Evolutionary conservation across 2,113 vertebrate genomes (phyloP), one percentile per base, ranked within the genome.

Genomic region (Fulica atra): DNA sequence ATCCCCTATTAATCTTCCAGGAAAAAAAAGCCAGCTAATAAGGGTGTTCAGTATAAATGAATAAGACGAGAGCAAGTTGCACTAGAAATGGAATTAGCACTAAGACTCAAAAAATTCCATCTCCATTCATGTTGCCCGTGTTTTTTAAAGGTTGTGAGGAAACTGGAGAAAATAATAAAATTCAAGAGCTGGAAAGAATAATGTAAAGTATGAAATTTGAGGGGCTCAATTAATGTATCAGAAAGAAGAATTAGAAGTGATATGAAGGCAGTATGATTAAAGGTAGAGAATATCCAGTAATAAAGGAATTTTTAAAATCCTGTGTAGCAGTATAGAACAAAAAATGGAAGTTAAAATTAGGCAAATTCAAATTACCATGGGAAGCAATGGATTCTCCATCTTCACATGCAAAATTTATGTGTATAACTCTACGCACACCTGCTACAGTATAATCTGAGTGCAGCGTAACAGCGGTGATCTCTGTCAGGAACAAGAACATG

Each of bases 41-140:
- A 94, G 13, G 5, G 11, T 50, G 10, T n/a, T 69, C 16, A 25
- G 24, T 31, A 54, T 19, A 63, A 85, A 87, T 17, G 7, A 72
- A 50, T 16, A 40, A 6, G 6, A 61, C 44, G 77, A 83, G 12
- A 84, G 4, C 10, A 51, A 69, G 18, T 40, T 61, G 50, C 29
- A 53, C 24, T 57, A 70, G 64, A 77, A 88, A 85, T 31, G 10
- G 70, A 88, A 82, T 17, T 20, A 68, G 31, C 15, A 17, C 6
- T 44, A 64, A 46, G 48, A 56, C 8, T 59, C 15, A 28, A 11
- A 8, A 31, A 71, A 76, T 17, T 42, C 46, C 44, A 31, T 63
- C 29, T 26, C 54, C 11, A 7, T 3, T 82, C 18, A 36, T 1
- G 0, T 26, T 38, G 16, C 42, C 26, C 5, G 1, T 77, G 24